Conservation (phyloP, 1,140 invertebrate species). For the Uloborus diversus region DNA sequence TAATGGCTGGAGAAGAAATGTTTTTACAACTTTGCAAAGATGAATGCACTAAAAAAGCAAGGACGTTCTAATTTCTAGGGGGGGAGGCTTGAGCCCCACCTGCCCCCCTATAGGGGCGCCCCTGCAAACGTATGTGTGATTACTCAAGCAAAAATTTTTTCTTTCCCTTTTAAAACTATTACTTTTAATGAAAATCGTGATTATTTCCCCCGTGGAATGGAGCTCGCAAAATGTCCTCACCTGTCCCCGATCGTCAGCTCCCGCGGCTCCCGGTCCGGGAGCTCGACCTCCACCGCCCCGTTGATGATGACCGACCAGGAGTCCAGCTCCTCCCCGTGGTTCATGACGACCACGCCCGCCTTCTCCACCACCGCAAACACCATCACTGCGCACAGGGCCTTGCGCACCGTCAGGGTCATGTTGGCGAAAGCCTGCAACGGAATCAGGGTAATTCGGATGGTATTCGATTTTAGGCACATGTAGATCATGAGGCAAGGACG, state of each 20-base stretch:
- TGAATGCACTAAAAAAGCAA: too few species aligned
- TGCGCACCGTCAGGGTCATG: slow-evolving; percentile 75
- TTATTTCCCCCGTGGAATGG: too few species aligned
- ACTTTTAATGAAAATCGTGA: too few species aligned
- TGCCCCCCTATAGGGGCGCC: too few species aligned
- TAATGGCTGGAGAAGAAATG: too few species aligned
- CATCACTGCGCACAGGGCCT: slow-evolving; percentile 83
- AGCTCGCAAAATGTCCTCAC: slow-evolving; percentile 61
- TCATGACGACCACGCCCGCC: slow-evolving; percentile 94
- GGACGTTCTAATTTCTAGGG: too few species aligned
- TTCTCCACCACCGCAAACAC: slow-evolving; percentile 98
- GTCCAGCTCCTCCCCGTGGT: slow-evolving; percentile 96
- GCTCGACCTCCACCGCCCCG: slow-evolving; percentile 92
- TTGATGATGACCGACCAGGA: slow-evolving; percentile 99
- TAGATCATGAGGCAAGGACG: neutral
- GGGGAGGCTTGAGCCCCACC: too few species aligned
- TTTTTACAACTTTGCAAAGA: too few species aligned
- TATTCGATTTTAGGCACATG: too few species aligned
- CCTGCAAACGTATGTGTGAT: too few species aligned
- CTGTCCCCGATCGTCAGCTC: slow-evolving; percentile 91
- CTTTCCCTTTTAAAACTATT: too few species aligned
- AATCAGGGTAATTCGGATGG: neutral
- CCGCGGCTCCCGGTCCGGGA: slow-evolving; percentile 80
- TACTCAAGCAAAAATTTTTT: too few species aligned
- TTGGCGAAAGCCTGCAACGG: slow-evolving; percentile 82